These are phyloP conservation scores for Drosophila nr. perissopoda DNA, from an alignment of 2,888 invertebrate species.

Conservation along the genomic window DNA sequence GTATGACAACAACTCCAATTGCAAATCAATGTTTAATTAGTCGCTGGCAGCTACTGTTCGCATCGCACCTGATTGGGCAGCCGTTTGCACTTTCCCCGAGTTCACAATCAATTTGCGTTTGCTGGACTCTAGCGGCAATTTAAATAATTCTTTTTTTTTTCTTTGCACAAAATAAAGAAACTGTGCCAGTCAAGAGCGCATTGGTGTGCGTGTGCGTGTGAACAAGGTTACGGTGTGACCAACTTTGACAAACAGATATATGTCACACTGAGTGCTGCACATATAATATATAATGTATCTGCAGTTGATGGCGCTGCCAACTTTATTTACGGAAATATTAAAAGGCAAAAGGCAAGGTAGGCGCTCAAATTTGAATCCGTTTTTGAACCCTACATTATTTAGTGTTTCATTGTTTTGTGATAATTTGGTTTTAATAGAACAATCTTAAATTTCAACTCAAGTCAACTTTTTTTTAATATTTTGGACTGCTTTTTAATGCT, in stretches of 20 bases:
- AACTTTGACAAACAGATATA: constrained; percentile 12
- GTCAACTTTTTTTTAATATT: neutral
- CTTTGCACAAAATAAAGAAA: constrained; percentile 72
- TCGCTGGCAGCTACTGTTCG: constrained; percentile 46
- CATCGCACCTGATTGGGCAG: constrained; percentile 49
- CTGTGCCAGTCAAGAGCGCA: constrained; percentile 69
- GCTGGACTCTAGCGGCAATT: constrained; percentile 43
- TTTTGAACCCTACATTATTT: neutral
- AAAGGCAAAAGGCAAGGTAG: neutral
- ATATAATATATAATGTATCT: neutral
- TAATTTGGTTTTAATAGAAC: neutral
- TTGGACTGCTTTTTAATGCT: neutral
- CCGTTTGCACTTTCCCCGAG: constrained; percentile 36
- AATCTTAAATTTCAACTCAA: neutral
- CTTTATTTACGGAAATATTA: constrained; percentile 23
- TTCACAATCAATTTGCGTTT: constrained; percentile 59
- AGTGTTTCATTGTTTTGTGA: neutral
- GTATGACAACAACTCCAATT: constrained; percentile 58
- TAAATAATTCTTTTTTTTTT: constrained; percentile 40
- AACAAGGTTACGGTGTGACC: constrained; percentile 44
- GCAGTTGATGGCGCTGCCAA: constrained; percentile 43
- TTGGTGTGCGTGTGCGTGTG: constrained; percentile 65
- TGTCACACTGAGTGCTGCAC: neutral
- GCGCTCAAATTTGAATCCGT: constrained; percentile 28
- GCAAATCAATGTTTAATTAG: constrained; percentile 52